A percentile compares a stretch with the other conserved stretches of the same genome.
phyloP scores from a whole-genome alignment of 2,797 vertebrate genomes.

The Leptoclinus maculatus region DNA sequence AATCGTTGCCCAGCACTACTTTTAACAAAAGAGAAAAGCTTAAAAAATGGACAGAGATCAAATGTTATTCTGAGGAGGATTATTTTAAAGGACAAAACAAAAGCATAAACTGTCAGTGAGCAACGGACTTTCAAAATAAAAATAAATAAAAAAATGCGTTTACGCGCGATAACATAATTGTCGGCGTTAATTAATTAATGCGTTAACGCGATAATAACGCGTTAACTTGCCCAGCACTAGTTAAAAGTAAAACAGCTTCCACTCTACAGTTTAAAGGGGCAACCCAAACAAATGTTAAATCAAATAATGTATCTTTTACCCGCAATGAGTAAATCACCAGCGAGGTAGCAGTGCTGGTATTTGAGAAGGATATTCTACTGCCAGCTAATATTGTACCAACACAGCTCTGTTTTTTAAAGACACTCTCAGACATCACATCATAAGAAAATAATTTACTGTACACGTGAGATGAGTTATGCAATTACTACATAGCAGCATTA shows the following conservation, averaged over 20 bases:
- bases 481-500: background rate
- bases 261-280: background rate
- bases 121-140: no score
- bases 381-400: slow-evolving; percentile 2
- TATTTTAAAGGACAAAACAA: no score
- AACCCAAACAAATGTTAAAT: background rate
- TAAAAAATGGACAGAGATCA: no score
- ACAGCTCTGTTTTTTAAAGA: slow-evolving; percentile 14
- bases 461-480: slow-evolving; percentile 25
- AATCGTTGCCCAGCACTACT: no score
- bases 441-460: slow-evolving; percentile 23
- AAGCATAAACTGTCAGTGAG: no score
- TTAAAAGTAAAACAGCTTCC: background rate
- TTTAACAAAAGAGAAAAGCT: no score
- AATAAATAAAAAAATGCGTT: no score
- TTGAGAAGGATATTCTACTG: background rate
- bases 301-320: background rate
- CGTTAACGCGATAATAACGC: no score
- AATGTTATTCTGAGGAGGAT: no score
- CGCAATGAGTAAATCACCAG: background rate
- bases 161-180: no score
- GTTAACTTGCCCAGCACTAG: no score
- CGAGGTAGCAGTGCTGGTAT: background rate
- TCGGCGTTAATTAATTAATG: no score
- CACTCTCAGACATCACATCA: slow-evolving; percentile 34